Evolutionary conservation across 2,113 vertebrate genomes (phyloP).

Genomic region (Sinocyclocheilus maitianheensis): DNA sequence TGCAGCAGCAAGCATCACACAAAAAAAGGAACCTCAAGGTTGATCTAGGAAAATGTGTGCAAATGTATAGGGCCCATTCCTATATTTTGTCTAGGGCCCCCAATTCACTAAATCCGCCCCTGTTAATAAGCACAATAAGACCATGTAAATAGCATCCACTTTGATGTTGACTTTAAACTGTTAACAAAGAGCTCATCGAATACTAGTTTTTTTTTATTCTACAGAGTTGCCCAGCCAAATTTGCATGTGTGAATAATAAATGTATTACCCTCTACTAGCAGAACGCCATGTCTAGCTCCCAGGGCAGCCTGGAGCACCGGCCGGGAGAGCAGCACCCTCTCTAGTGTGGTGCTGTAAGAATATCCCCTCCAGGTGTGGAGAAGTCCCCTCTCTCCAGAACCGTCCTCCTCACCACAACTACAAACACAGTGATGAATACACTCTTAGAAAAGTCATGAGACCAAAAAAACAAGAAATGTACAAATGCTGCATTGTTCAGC

Average conservation of each 20-base stretch:
- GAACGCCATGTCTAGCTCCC: slow-evolving; percentile 84
- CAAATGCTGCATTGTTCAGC: slow-evolving; percentile 13
- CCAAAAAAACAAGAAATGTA: slow-evolving; percentile 26
- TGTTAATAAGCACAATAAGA: not conserved
- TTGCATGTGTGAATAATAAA: slow-evolving; percentile 7
- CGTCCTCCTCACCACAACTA: slow-evolving; percentile 80
- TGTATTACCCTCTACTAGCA: slow-evolving; percentile 87
- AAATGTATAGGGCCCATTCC: too few species aligned
- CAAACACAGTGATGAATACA: slow-evolving; percentile 15
- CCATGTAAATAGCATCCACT: not conserved
- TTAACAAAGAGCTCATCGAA: not conserved
- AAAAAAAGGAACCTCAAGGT: too few species aligned
- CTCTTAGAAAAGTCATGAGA: slow-evolving; percentile 7
- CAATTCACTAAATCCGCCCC: too few species aligned
- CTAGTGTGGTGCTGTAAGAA: slow-evolving; percentile 81
- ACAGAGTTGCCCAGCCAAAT: not conserved
- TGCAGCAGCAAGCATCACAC: too few species aligned
- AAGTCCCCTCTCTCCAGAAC: slow-evolving; percentile 83
- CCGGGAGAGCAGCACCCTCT: slow-evolving; percentile 81
- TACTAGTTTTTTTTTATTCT: not conserved
- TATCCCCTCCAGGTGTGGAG: slow-evolving; percentile 90
- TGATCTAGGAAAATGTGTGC: too few species aligned
- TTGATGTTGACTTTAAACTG: not conserved
- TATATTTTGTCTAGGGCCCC: too few species aligned
- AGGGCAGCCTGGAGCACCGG: slow-evolving; percentile 89